Evolutionary conservation across 2,797 vertebrate species (phyloP).

Genomic region (Psittacula echo): DNA sequence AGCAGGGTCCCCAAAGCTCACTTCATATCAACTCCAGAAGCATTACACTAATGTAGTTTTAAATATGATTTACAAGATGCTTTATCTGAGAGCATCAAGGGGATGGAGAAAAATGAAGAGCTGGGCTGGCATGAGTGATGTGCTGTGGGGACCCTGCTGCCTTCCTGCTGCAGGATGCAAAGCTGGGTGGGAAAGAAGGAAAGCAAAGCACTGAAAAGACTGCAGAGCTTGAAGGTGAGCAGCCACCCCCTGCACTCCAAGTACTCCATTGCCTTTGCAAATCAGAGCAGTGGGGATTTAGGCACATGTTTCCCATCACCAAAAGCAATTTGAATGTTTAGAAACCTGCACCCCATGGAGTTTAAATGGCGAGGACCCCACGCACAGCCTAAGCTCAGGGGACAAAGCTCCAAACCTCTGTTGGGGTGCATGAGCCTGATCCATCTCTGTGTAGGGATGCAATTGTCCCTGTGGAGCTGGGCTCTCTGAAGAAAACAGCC

Average conservation of each 20-base stretch:
- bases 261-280: background rate
- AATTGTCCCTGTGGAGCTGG: background rate
- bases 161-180: background rate
- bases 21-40: conserved; percentile 63
- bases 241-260: accelerated
- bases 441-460: accelerated
- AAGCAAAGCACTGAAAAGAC: background rate
- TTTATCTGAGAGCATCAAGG: background rate
- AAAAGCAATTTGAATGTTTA: background rate
- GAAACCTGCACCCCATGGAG: background rate
- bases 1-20: conserved; percentile 44
- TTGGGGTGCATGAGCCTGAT: background rate
- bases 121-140: background rate
- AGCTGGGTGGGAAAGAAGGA: background rate
- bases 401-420: background rate
- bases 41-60: conserved; percentile 65
- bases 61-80: conserved; percentile 69
- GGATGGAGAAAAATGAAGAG: conserved; percentile 7
- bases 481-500: background rate
- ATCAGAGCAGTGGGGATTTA: background rate
- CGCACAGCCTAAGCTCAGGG: background rate
- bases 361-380: background rate
- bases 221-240: background rate
- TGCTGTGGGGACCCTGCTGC: background rate
- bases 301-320: background rate